Conservation (phyloP, 1,140 invertebrate genomes). For the Muscidifurax raptorellus region DNA sequence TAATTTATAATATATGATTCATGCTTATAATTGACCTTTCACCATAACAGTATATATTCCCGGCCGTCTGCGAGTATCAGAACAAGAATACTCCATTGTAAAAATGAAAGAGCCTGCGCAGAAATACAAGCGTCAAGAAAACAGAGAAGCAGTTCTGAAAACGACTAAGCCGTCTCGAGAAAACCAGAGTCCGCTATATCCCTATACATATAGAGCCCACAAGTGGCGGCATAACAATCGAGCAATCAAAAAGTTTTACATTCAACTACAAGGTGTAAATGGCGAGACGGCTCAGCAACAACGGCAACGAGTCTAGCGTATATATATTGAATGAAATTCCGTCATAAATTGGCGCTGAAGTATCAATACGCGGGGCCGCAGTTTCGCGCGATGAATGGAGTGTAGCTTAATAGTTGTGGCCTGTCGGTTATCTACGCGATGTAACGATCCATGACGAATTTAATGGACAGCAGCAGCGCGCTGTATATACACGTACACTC, state of each 20-base stretch:
- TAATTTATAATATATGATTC: too few relatives aligned
- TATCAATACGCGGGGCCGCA: conserved; percentile 32
- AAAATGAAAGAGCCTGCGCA: neutral
- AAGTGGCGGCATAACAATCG: conserved; percentile 4
- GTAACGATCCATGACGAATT: conserved; percentile 54
- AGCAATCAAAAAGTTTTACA: neutral
- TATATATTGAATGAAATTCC: neutral
- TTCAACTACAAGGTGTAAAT: conserved; percentile 1
- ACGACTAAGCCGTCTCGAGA: neutral
- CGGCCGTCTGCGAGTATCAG: neutral
- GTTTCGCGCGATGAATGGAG: conserved; percentile 22
- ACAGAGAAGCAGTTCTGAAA: neutral
- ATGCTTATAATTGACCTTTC: too few relatives aligned
- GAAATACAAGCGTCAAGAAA: neutral
- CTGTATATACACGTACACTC: neutral
- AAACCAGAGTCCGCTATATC: neutral
- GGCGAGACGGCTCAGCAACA: neutral
- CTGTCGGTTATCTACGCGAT: conserved; percentile 27
- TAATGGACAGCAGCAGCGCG: conserved; percentile 37
- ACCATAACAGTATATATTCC: too few relatives aligned
- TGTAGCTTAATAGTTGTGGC: conserved; percentile 41
- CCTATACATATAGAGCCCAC: neutral
- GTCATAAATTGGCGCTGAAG: conserved; percentile 45
- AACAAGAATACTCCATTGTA: neutral
- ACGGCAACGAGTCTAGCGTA: neutral